A percentile compares a stretch with the other conserved stretches of the same genome.
Conservation (phyloP, 2,888 invertebrate genomes). For the Gibbula magus region DNA sequence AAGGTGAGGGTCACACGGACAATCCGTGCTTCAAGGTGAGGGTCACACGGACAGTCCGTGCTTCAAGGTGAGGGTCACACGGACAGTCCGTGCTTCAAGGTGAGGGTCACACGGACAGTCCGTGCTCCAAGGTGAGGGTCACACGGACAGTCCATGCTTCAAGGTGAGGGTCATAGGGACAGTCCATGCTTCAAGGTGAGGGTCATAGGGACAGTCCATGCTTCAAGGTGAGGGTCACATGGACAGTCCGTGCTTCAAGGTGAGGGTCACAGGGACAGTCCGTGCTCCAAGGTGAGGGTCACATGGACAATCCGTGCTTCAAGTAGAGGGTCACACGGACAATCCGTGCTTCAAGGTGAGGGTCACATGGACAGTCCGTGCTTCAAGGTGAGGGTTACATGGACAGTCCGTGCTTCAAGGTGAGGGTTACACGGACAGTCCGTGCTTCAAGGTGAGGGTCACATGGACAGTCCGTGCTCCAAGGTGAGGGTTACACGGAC, state of each 20-base stretch:
- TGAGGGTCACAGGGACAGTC: not conserved
- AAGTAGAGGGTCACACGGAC: not conserved
- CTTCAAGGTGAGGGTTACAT: conserved; percentile 70
- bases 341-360: not conserved
- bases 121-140: not conserved
- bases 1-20: not conserved
- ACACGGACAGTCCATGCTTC: not conserved
- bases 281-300: not conserved
- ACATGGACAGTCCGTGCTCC: not conserved
- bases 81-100: conserved; percentile 77
- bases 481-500: not conserved
- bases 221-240: not conserved
- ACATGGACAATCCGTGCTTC: not conserved
- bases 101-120: conserved; percentile 37
- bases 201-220: not conserved
- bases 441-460: not conserved
- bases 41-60: not conserved
- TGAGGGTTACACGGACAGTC: not conserved
- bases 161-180: not conserved
- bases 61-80: too few species aligned
- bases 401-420: not conserved
- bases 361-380: conserved; percentile 77
- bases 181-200: not conserved
- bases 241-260: too few species aligned
- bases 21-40: not conserved